Evolutionary conservation across 2,888 invertebrate genomes (phyloP).

Genomic region (Spodoptera exigua): DNA sequence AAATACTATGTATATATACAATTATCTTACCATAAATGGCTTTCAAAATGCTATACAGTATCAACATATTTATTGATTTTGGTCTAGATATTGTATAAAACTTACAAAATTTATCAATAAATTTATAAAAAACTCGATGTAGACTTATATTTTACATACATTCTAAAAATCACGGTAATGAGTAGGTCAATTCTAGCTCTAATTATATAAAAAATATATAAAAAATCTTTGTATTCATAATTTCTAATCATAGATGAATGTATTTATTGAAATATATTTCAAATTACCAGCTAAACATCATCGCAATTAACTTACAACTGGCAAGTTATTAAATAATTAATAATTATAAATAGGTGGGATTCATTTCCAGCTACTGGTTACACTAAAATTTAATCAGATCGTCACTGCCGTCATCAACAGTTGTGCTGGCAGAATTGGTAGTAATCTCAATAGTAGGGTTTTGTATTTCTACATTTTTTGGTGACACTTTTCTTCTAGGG

Average conservation of each 20-base stretch:
- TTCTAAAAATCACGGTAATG: slow-evolving; percentile 12
- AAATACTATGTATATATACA: too few relatives aligned
- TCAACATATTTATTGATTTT: slow-evolving; percentile 40
- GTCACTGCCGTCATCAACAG: slow-evolving; percentile 65
- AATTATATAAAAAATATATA: slow-evolving; percentile 12
- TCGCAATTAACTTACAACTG: slow-evolving; percentile 32
- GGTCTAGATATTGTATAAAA: slow-evolving; percentile 45
- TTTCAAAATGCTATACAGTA: slow-evolving; percentile 25
- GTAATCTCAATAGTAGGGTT: slow-evolving; percentile 56
- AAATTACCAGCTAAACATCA: slow-evolving; percentile 1
- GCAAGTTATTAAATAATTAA: slow-evolving; percentile 49
- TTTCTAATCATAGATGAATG: slow-evolving; percentile 12
- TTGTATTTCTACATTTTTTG: slow-evolving; percentile 68
- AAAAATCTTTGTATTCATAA: slow-evolving; percentile 13
- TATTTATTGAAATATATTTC: slow-evolving; percentile 9
- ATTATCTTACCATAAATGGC: slow-evolving; percentile 15
- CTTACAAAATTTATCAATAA: slow-evolving; percentile 36
- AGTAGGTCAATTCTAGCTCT: background rate
- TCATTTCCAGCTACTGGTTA: slow-evolving; percentile 30
- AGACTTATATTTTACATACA: slow-evolving; percentile 18
- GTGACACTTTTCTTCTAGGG: slow-evolving; percentile 81
- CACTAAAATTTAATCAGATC: slow-evolving; percentile 84
- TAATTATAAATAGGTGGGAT: slow-evolving; percentile 64
- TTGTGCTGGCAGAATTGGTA: slow-evolving; percentile 50
- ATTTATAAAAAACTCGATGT: slow-evolving; percentile 35